Evolutionary conservation across 2,888 invertebrate genomes (phyloP).

Genomic region (Heliconius aoede): DNA sequence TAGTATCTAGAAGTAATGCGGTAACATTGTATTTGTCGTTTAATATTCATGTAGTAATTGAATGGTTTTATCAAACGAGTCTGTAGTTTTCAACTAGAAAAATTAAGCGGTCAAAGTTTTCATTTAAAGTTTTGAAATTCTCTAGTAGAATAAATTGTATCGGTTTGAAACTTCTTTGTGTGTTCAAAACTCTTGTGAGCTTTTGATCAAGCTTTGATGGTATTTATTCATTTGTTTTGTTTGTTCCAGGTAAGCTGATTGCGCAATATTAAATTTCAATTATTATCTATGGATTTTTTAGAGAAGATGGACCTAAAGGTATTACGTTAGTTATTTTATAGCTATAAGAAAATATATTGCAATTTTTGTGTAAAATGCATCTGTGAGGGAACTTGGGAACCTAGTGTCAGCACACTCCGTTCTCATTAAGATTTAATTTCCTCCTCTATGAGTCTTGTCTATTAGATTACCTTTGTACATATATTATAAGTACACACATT

Average conservation of each 20-base stretch:
- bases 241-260: constrained; percentile 25
- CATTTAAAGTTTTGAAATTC: background rate
- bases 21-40: constrained; percentile 1
- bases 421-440: no score
- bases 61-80: constrained; percentile 8
- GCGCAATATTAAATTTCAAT: constrained; percentile 9
- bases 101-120: constrained; percentile 28
- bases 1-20: background rate
- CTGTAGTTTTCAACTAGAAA: background rate
- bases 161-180: constrained; percentile 4
- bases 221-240: constrained; percentile 4
- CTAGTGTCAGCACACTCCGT: no score
- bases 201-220: constrained; percentile 14
- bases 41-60: constrained; percentile 18
- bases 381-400: no score
- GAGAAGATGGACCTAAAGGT: background rate
- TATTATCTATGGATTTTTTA: background rate
- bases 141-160: constrained; percentile 13
- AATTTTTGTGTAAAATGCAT: no score
- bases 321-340: background rate
- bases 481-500: background rate
- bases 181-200: background rate
- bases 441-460: no score
- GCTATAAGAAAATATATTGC: background rate
- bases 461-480: no score